Conservation (phyloP, 1,140 invertebrate genomes). For the Yoshiicerus persimilis region DNA sequence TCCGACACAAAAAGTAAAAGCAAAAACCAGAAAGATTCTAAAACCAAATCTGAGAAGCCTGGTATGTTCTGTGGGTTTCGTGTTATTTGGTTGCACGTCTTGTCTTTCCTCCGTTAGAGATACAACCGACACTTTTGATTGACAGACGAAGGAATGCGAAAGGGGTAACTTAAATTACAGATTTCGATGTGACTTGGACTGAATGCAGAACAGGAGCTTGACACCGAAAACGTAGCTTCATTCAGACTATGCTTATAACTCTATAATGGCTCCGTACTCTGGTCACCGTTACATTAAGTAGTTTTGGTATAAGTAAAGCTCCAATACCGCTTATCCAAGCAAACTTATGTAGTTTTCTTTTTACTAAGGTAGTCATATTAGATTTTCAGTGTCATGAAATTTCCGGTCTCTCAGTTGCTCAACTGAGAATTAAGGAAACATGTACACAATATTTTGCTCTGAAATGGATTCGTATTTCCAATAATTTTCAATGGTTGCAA, state of each 20-base stretch:
- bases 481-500: no score
- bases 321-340: neutral
- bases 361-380: neutral
- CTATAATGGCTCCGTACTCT: neutral
- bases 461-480: neutral
- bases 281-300: neutral
- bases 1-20: neutral
- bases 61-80: neutral
- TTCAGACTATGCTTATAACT: neutral
- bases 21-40: neutral
- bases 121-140: conserved; percentile 37
- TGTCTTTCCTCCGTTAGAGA: neutral
- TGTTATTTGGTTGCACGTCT: conserved; percentile 11
- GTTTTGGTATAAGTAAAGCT: neutral
- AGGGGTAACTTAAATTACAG: conserved; percentile 43
- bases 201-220: neutral
- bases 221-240: neutral
- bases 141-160: conserved; percentile 34
- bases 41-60: neutral
- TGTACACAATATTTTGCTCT: neutral
- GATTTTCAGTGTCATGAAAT: neutral
- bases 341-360: neutral
- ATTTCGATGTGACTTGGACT: conserved; percentile 27
- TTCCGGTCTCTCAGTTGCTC: neutral
- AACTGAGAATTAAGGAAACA: neutral